phyloP scores from a whole-genome alignment of 2,888 invertebrate species.

The Urechis unicinctus region DNA sequence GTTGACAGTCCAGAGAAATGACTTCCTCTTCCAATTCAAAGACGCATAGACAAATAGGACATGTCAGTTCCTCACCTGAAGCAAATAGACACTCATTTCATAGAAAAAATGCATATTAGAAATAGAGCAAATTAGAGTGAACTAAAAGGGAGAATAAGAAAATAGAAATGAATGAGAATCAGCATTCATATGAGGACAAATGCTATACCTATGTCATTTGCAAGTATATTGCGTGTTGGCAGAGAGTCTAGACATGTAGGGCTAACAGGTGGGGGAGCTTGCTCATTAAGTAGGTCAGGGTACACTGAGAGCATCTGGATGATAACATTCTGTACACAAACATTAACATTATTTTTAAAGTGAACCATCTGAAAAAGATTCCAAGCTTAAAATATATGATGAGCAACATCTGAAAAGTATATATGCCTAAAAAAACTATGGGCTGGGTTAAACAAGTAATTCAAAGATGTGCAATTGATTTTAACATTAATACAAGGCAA shows the following conservation, averaged over 20 bases:
- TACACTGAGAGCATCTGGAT: slow-evolving; percentile 37
- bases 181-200: too few species aligned
- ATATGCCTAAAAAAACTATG: too few species aligned
- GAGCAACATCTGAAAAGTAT: too few species aligned
- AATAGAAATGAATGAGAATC: not conserved
- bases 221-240: slow-evolving; percentile 11
- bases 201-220: too few species aligned
- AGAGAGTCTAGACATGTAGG: slow-evolving; percentile 24
- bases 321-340: slow-evolving; percentile 30
- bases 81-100: too few species aligned
- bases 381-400: too few species aligned
- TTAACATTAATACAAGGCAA: too few species aligned
- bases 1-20: slow-evolving; percentile 30
- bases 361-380: too few species aligned
- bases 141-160: not conserved
- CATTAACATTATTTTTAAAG: not conserved
- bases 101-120: too few species aligned
- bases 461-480: too few species aligned
- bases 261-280: slow-evolving; percentile 31
- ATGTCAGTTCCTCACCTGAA: slow-evolving; percentile 26
- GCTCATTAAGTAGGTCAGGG: slow-evolving; percentile 32
- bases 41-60: slow-evolving; percentile 34
- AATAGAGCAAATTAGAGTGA: not conserved
- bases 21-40: slow-evolving; percentile 28
- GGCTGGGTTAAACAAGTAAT: too few species aligned